A percentile compares a stretch with the other conserved stretches of the same genome.
phyloP scores from a whole-genome alignment of 37 sponge, comb jelly and placozoan genomes.

The Crambe crambe region DNA sequence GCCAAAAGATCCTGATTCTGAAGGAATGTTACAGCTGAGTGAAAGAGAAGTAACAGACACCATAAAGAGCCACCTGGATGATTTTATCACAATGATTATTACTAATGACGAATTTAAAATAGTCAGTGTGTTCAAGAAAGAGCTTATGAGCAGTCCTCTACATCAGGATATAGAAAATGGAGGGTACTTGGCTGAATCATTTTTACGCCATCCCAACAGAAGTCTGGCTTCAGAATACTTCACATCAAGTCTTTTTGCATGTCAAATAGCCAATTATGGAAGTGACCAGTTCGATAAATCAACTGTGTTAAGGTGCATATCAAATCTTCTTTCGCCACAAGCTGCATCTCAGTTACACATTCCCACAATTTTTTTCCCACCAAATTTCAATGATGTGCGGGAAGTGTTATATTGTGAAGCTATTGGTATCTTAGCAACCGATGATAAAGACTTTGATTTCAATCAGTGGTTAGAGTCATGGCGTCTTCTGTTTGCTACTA shows the following conservation, averaged over 20 bases:
- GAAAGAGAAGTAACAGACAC: neutral
- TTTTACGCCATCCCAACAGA: neutral
- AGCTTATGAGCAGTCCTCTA: neutral
- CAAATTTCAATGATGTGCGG: neutral
- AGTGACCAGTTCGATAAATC: neutral
- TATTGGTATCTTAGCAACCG: neutral
- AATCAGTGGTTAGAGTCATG: constrained; percentile 13
- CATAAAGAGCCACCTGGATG: neutral
- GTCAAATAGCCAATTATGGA: neutral
- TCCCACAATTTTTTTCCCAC: neutral
- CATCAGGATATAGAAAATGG: constrained; percentile 1
- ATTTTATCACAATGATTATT: neutral
- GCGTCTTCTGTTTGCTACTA: constrained; percentile 12
- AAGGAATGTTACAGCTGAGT: constrained; percentile 25
- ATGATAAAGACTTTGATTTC: constrained; percentile 25
- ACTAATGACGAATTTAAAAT: constrained; percentile 2
- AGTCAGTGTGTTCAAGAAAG: neutral
- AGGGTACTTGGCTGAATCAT: constrained; percentile 11
- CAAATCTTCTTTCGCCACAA: neutral
- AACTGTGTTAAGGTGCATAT: neutral
- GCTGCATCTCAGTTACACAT: neutral
- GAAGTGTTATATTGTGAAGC: neutral
- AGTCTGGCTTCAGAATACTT: neutral
- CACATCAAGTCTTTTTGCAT: neutral
- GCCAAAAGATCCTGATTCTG: neutral